Conservation (phyloP, 2,797 vertebrate genomes). For the Lagodon rhomboides region DNA sequence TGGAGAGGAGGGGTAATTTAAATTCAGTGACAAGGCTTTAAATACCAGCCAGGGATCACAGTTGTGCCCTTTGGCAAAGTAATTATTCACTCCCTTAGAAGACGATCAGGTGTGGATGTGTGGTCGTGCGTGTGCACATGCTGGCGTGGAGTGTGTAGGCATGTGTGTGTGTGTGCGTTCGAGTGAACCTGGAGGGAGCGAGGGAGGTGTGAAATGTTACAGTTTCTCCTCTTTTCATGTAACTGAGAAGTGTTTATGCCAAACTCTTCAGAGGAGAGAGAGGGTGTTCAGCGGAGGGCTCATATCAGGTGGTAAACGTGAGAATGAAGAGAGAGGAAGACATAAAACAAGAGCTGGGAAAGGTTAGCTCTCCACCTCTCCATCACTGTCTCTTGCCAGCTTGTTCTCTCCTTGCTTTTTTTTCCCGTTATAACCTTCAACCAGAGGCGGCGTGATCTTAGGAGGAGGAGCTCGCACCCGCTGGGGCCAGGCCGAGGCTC, state of each 20-base stretch:
- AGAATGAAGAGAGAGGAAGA: slow-evolving; percentile 46
- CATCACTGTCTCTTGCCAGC: slow-evolving; percentile 64
- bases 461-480: slow-evolving; percentile 49
- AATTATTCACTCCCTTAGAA: slow-evolving; percentile 85
- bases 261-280: slow-evolving; percentile 62
- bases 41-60: slow-evolving; percentile 85
- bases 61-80: slow-evolving; percentile 85
- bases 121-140: slow-evolving; percentile 7
- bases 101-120: slow-evolving; percentile 69
- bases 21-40: slow-evolving; percentile 85
- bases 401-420: slow-evolving; percentile 54
- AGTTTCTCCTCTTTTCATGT: slow-evolving; percentile 72
- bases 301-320: slow-evolving; percentile 51
- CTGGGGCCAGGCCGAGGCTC: slow-evolving; percentile 55
- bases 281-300: slow-evolving; percentile 41
- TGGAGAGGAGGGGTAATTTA: slow-evolving; percentile 80
- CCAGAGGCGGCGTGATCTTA: slow-evolving; percentile 51
- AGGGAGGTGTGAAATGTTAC: slow-evolving; percentile 77
- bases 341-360: slow-evolving; percentile 66
- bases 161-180: slow-evolving; percentile 43
- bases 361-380: slow-evolving; percentile 72
- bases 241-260: slow-evolving; percentile 76
- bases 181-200: slow-evolving; percentile 43
- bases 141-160: slow-evolving; percentile 32
- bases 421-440: slow-evolving; percentile 68